phyloP scores from a whole-genome alignment of 2,113 vertebrate genomes.

The Notarius quadriscutis region DNA sequence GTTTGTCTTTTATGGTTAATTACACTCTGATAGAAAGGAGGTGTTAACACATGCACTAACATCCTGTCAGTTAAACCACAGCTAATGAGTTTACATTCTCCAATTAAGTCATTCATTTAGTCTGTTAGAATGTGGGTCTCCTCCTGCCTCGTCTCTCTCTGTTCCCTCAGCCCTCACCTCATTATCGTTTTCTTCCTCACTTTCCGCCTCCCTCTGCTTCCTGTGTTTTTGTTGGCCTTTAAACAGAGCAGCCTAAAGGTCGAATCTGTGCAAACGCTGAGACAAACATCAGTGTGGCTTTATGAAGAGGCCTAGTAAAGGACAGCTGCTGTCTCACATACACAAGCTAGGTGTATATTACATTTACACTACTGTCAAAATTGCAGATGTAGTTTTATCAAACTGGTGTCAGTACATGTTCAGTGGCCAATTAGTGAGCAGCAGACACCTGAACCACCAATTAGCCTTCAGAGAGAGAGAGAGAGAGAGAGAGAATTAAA shows the following conservation, averaged over 20 bases:
- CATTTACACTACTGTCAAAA: background rate
- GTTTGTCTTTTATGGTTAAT: constrained; percentile 62
- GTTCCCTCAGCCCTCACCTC: constrained; percentile 37
- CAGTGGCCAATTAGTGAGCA: constrained; percentile 19
- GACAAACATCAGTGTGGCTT: constrained; percentile 36
- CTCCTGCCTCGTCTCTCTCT: background rate
- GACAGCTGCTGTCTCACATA: constrained; percentile 20
- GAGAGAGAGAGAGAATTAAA: background rate
- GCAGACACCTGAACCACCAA: constrained; percentile 15
- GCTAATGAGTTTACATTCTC: constrained; percentile 53
- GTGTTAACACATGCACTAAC: constrained; percentile 59
- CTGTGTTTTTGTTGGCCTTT: constrained; percentile 41
- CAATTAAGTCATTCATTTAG: constrained; percentile 47
- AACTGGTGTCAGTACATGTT: background rate
- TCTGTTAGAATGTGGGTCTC: constrained; percentile 28
- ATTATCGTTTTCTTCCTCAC: constrained; percentile 29
- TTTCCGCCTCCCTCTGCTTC: constrained; percentile 28
- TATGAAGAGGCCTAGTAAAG: constrained; percentile 51
- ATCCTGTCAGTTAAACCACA: constrained; percentile 44
- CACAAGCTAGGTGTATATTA: constrained; percentile 3
- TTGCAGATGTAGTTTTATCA: background rate
- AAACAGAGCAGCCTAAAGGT: constrained; percentile 44
- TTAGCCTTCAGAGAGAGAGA: background rate
- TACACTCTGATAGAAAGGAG: constrained; percentile 51
- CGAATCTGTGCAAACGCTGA: constrained; percentile 30